phyloP scores from a whole-genome alignment of 2,113 vertebrate genomes.

The Trochalopteron elliotii region DNA sequence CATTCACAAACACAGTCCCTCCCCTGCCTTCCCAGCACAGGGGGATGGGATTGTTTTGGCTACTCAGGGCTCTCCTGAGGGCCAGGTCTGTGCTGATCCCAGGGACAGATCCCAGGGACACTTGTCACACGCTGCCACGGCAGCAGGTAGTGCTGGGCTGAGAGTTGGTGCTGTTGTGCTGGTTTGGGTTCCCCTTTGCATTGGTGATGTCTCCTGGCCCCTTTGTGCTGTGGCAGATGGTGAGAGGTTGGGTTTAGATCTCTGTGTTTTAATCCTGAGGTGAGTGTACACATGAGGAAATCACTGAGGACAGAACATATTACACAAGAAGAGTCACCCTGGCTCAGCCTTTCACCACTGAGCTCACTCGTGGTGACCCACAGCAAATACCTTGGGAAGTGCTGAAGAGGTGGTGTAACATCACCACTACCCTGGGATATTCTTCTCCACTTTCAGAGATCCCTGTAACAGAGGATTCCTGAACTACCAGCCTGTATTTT shows the following conservation, averaged over 20 bases:
- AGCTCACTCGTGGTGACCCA: background rate
- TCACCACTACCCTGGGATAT: background rate
- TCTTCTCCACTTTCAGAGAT: background rate
- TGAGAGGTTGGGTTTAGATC: background rate
- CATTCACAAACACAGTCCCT: background rate
- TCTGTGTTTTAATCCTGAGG: background rate
- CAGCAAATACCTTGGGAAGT: background rate
- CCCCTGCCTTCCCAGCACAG: background rate
- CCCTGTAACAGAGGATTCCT: background rate
- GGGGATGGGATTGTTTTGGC: background rate
- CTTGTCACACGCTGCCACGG: background rate
- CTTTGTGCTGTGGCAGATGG: background rate
- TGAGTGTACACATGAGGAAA: background rate
- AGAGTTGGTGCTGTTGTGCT: fast-evolving
- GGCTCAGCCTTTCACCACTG: background rate
- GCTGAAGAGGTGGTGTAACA: background rate
- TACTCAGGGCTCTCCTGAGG: background rate
- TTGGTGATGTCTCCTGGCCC: background rate
- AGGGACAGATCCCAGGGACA: background rate
- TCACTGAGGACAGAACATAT: background rate
- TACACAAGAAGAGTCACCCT: background rate
- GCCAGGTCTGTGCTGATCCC: fast-evolving
- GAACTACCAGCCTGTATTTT: background rate
- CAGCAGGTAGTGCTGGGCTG: background rate
- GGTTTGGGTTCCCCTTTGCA: background rate